Base-by-base conservation (phyloP, 2,797 vertebrate genomes). In the Coracias cyanogaster region DNA sequence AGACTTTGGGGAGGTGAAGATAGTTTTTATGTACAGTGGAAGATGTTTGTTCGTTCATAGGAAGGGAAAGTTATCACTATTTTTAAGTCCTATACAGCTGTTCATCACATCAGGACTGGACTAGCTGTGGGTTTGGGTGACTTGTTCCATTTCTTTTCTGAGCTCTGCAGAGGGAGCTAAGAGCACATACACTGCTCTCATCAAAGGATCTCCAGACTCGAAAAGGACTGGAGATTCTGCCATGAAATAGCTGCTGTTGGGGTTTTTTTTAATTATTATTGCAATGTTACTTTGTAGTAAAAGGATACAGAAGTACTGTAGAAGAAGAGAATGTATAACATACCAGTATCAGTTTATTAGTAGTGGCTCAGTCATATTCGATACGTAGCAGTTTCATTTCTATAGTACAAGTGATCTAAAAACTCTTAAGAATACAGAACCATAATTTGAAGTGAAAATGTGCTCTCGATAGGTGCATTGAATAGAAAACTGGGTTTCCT, bases 121-220 rank as follows among this genome's bases (percentile, higher is more conserved):
- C 8, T 86, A 46, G 19, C 39, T 94, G 25, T 82, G 25, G 16
- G 4, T 93, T 91, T n/a, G 64, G 12, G 55, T 76, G 37, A n/a
- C 54, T 60, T 57, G 19, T 81, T 90, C 37, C 14, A 26, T 80
- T 91, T 89, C 65, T 58, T 54, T 22, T 80, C 26, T 82, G 58
- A 84, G 87, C 51, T 92, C 95, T 91, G 82, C 55, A 96, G 94
- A 48, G 86, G 93, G 94, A 96, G 93, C 91, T 93, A 91, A 87
- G 55, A 92, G 71, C 82, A 82, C 15, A 7, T 65, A 43, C 6
- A 17, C 45, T 84, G 35, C 54, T 89, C 37, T 51, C 61, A 66
- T 28, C 41, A 84, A 8, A 76, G 54, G 37, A 69, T 65, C 51
- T 66, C 29, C 33, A 6, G 82, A n/a, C 45, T 49, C 24, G 33